Evolutionary conservation across 1,140 invertebrate genomes (phyloP), one percentile per base, ranked within the genome.

Genomic region (Leguminivora glycinivorella): DNA sequence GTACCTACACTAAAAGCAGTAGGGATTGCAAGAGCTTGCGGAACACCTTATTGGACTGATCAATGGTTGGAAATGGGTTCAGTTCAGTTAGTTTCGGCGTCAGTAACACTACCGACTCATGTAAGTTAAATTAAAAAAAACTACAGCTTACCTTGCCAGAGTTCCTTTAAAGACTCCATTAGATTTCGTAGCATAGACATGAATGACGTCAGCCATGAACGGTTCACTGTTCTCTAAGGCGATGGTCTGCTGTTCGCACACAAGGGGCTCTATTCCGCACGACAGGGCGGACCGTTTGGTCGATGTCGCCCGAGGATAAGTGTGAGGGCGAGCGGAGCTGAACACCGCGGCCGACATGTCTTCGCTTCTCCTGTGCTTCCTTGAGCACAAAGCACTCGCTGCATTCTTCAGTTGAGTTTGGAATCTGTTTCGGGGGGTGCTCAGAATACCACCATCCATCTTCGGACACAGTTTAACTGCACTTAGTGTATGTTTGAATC

Each of bases 401-500:
- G 89, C 91, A 84, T 91, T 92, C 77, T 91, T 91, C 72, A 91
- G 74, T 73, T 90, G 88, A 25, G 87, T 82, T 68, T 89, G 82
- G 72, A 92, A 88, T 81, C 87, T 85, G 63, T 81, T 88, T 71
- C 82, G 85, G 66, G 85, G 83, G 74, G 86, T 82, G 82, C 84
- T 90, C 72, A 92, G 78, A 34, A 92, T 80, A 67, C 90, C 90
- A 83, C 91, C 88, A 82, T 92, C 92, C 92, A 92, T 92, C 70
- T 78, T 87, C 70, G 75, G 31, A 24, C 40, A 71, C 43, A 69
- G 69, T 29, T 60, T 67, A 73, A 82, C 78, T 69, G 70, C 79
- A 85, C 81, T 84, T 67, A 88, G 67, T 88, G 78, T 83, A 84
- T 84, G 71, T 85, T 84, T 22, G 77, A 79, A 80, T 83, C 83